phyloP scores from a whole-genome alignment of 2,797 vertebrate genomes.

The Limosa lapponica region DNA sequence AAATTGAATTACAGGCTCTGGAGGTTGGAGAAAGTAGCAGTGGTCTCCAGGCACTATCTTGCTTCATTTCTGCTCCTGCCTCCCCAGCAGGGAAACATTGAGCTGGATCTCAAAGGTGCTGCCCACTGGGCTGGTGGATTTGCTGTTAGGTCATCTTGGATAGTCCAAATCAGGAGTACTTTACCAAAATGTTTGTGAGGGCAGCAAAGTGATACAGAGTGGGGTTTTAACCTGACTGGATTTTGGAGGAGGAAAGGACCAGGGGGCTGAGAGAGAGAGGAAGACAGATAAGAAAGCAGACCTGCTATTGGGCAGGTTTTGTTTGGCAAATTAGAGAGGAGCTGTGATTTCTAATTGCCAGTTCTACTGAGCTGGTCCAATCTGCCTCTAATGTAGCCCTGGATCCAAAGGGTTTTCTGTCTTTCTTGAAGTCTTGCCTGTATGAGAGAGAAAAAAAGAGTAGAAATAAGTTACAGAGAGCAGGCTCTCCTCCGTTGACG shows the following conservation, averaged over 20 bases:
- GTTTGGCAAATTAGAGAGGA: not conserved
- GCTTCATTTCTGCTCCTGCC: not conserved
- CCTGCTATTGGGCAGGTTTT: not conserved
- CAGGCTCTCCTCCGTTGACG: not conserved
- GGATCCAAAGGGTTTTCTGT: not conserved
- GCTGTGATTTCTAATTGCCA: not conserved
- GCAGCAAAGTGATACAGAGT: too few species aligned
- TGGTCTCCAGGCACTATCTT: not conserved
- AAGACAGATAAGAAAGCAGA: not conserved
- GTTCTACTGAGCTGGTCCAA: not conserved
- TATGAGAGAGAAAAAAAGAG: accelerated
- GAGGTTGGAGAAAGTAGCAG: not conserved
- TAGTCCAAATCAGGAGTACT: not conserved
- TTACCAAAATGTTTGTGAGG: not conserved
- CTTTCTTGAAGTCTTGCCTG: not conserved
- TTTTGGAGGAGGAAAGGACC: not conserved
- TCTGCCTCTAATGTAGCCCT: accelerated
- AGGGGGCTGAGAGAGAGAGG: not conserved
- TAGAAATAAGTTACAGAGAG: not conserved
- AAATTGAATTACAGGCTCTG: not conserved
- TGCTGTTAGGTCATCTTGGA: not conserved
- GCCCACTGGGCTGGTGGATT: not conserved
- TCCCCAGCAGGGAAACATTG: not conserved
- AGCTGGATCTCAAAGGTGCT: not conserved
- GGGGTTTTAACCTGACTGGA: not conserved